phyloP scores from a whole-genome alignment of 2,113 vertebrate species.

The Ia io region DNA sequence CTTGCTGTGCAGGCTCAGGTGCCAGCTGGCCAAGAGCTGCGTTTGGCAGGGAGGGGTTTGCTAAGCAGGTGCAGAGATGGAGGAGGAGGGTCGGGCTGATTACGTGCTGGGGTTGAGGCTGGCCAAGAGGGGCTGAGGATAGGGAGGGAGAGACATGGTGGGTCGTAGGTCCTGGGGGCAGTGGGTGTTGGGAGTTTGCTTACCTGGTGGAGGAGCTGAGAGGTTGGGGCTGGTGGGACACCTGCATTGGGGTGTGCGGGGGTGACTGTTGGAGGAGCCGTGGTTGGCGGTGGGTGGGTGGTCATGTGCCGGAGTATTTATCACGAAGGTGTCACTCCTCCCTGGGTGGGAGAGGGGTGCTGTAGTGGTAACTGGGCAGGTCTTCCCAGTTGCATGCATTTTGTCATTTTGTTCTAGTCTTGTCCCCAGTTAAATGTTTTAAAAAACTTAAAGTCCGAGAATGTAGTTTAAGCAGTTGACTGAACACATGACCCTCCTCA shows the following conservation, averaged over 20 bases:
- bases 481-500: too few relatives aligned
- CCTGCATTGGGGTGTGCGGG: background rate
- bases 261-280: background rate
- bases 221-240: background rate
- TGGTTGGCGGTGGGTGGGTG: background rate
- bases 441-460: background rate
- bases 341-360: rapidly evolving
- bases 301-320: background rate
- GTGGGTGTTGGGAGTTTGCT: background rate
- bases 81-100: background rate
- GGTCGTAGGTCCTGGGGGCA: rapidly evolving
- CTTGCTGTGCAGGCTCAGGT: background rate
- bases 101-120: background rate
- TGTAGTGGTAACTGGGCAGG: background rate
- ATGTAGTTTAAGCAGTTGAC: background rate
- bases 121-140: background rate
- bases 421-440: background rate
- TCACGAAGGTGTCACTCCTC: too few relatives aligned
- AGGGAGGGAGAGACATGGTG: background rate
- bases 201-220: background rate
- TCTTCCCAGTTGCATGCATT: background rate
- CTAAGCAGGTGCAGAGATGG: background rate
- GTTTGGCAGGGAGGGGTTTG: background rate
- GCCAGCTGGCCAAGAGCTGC: background rate
- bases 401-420: background rate